Conservation (phyloP, 2,888 invertebrate genomes). For the Xestia sexstrigata region DNA sequence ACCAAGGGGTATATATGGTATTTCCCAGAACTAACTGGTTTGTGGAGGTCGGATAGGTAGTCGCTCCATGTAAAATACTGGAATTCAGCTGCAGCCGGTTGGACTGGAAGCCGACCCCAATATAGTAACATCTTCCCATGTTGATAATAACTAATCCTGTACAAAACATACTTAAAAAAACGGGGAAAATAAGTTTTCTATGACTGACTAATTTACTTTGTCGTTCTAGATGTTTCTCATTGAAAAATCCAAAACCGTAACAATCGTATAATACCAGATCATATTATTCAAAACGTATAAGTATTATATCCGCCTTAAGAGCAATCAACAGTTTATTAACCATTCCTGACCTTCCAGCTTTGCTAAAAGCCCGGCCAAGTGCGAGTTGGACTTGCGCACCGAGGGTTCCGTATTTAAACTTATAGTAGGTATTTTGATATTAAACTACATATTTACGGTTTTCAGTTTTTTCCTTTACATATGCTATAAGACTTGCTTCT, state of each 20-base stretch:
- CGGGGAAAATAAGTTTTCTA: not conserved
- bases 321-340: conserved; percentile 17
- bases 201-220: not conserved
- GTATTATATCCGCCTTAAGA: not conserved
- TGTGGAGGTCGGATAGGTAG: not conserved
- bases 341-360: not conserved
- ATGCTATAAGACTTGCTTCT: no score
- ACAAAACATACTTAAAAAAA: not conserved
- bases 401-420: no score
- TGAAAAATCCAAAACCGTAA: not conserved
- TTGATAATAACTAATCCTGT: not conserved
- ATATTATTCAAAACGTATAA: not conserved
- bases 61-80: not conserved
- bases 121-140: not conserved
- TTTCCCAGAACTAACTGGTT: not conserved
- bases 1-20: no score
- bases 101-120: not conserved
- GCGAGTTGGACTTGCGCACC: no score
- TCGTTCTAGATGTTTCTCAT: not conserved
- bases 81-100: not conserved
- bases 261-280: not conserved
- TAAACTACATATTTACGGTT: no score
- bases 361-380: not conserved
- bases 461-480: no score
- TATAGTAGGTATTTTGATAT: no score